Conservation (phyloP, 1,140 invertebrate species). For the Pseudomyrmex concolor region DNA sequence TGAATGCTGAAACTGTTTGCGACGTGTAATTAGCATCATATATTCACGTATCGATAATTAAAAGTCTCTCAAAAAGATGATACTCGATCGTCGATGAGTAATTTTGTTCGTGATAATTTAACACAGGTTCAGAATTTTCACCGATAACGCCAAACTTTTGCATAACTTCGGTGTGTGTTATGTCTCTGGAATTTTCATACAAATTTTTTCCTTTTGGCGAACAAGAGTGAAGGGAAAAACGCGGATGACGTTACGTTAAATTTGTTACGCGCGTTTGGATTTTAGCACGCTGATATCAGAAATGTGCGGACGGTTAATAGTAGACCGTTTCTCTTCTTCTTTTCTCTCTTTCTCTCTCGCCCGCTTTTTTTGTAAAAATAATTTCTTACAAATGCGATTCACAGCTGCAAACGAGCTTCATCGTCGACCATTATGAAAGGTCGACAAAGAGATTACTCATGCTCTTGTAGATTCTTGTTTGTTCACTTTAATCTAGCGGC, state of each 20-base stretch:
- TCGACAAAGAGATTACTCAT: constrained; percentile 22
- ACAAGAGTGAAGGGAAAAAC: constrained; percentile 14
- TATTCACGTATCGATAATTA: constrained; percentile 37
- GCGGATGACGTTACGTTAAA: constrained; percentile 68
- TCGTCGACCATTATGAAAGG: constrained; percentile 9
- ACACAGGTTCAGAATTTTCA: not conserved
- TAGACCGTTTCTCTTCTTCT: not conserved
- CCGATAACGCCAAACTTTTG: not conserved
- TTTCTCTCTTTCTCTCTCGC: not conserved
- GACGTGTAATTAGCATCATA: constrained; percentile 24
- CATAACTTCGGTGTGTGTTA: not conserved
- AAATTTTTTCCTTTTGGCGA: constrained; percentile 6
- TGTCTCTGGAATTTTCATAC: constrained; percentile 3
- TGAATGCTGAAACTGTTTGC: not conserved
- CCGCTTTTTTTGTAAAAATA: constrained; percentile 75
- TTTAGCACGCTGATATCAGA: constrained; percentile 10
- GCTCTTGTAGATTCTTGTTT: constrained; percentile 16
- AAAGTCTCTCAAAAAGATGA: constrained; percentile 7
- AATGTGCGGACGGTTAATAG: constrained; percentile 5
- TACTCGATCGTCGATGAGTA: not conserved
- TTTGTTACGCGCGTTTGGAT: constrained; percentile 77
- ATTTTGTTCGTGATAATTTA: constrained; percentile 39
- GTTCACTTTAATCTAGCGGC: constrained; percentile 27
- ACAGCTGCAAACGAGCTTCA: constrained; percentile 11
- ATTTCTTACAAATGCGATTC: constrained; percentile 67